Evolutionary conservation across 2,888 invertebrate genomes (phyloP).

Genomic region (Stenoptilia bipunctidactyla): DNA sequence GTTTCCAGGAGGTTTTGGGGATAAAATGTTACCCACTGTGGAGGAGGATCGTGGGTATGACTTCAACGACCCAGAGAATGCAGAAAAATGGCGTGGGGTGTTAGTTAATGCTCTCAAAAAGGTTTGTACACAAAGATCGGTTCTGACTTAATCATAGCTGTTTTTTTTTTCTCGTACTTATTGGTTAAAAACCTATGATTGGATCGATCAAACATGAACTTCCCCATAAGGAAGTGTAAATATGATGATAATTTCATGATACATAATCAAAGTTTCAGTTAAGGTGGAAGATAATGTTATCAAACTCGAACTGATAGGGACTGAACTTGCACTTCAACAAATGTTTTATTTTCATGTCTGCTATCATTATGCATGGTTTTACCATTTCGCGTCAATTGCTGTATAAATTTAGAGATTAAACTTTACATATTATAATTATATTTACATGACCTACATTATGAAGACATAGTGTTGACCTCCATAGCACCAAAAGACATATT

Average conservation of each 20-base stretch:
- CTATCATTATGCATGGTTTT: conserved; percentile 6
- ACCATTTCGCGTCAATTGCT: too few species aligned
- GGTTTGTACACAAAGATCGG: conserved; percentile 68
- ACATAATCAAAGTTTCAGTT: too few species aligned
- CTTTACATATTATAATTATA: too few species aligned
- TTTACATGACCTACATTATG: too few species aligned
- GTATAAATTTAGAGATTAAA: too few species aligned
- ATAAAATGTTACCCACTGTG: conserved; percentile 65
- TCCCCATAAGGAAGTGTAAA: too few species aligned
- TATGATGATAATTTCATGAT: too few species aligned
- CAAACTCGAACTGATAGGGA: neutral
- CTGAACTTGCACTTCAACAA: too few species aligned
- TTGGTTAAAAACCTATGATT: neutral
- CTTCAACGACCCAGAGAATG: conserved; percentile 90
- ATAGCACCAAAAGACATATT: too few species aligned
- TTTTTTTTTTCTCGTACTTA: neutral
- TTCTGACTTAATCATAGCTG: neutral
- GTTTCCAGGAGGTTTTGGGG: conserved; percentile 41
- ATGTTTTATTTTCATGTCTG: conserved; percentile 14
- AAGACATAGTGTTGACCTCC: too few species aligned
- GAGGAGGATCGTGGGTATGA: conserved; percentile 77
- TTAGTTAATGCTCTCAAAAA: conserved; percentile 89
- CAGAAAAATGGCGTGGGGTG: conserved; percentile 92
- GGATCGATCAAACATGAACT: too few species aligned
- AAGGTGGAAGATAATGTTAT: neutral